Conservation (phyloP, 2,797 vertebrate species). For the Pipistrellus pipistrellus region DNA sequence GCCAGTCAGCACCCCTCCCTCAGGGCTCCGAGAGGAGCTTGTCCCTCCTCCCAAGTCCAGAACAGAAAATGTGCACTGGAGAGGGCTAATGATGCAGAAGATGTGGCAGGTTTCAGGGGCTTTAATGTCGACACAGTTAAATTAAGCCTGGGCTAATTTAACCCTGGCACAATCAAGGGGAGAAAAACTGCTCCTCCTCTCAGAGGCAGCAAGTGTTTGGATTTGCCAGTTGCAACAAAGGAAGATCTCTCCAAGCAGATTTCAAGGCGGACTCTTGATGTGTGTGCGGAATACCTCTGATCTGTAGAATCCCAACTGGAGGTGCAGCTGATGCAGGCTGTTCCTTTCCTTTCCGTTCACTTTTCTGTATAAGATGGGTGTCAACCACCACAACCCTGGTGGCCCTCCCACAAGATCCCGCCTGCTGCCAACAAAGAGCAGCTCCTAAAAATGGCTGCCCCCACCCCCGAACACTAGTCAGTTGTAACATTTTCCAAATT, state of each 20-base stretch:
- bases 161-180: conserved; percentile 62
- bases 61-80: conserved; percentile 40
- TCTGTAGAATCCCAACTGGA: background rate
- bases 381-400: conserved; percentile 12
- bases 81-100: conserved; percentile 56
- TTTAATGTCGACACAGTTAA: conserved; percentile 75
- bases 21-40: background rate
- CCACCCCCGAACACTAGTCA: background rate
- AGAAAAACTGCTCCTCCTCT: conserved; percentile 70
- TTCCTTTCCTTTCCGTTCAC: conserved; percentile 53
- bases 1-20: background rate
- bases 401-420: conserved; percentile 48
- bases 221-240: background rate
- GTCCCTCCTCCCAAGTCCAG: background rate
- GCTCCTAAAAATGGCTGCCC: conserved; percentile 35
- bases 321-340: background rate
- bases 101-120: conserved; percentile 60
- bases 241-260: background rate
- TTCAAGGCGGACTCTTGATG: background rate
- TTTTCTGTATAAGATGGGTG: conserved; percentile 15
- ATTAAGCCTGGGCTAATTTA: conserved; percentile 80
- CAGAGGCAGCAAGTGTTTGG: conserved; percentile 47
- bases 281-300: background rate
- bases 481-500: conserved; percentile 81
- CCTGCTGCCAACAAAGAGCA: conserved; percentile 3